phyloP scores from a whole-genome alignment of 2,797 vertebrate genomes.

The Etheostoma nigrum region DNA sequence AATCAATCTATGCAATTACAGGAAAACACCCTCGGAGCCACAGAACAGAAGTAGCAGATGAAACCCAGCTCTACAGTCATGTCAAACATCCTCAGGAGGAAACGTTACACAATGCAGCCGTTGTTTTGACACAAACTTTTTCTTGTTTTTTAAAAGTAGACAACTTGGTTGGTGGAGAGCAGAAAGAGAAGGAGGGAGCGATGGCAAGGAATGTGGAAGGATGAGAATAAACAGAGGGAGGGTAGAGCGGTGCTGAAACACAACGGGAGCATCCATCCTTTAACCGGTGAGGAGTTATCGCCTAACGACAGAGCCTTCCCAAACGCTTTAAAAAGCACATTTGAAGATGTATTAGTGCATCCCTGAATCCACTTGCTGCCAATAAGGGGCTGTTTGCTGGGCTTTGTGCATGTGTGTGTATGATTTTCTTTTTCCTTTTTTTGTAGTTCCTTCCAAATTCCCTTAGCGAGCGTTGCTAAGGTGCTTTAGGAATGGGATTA shows the following conservation, averaged over 20 bases:
- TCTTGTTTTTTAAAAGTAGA: conserved; percentile 40
- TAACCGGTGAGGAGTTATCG: conserved; percentile 84
- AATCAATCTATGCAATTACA: background rate
- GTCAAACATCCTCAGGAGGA: conserved; percentile 34
- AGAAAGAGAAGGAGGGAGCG: conserved; percentile 29
- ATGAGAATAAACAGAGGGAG: conserved; percentile 63
- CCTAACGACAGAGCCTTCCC: conserved; percentile 82
- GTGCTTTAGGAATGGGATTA: conserved; percentile 85
- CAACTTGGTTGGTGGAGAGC: conserved; percentile 48
- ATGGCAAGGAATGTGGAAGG: conserved; percentile 53
- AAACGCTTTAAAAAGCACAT: conserved; percentile 80
- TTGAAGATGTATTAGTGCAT: conserved; percentile 83
- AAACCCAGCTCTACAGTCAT: background rate
- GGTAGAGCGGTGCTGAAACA: conserved; percentile 58
- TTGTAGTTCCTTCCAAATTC: conserved; percentile 78
- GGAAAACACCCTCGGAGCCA: background rate
- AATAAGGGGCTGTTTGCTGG: conserved; percentile 73
- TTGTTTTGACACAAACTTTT: conserved; percentile 64
- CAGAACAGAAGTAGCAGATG: background rate
- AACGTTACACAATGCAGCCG: conserved; percentile 42
- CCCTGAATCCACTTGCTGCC: conserved; percentile 75
- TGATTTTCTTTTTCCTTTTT: conserved; percentile 42
- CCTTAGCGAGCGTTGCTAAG: conserved; percentile 85
- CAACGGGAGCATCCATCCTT: conserved; percentile 81
- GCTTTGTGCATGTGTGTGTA: conserved; percentile 57